Conservation (phyloP, 2,888 invertebrate genomes). For the Conchocele bisecta region DNA sequence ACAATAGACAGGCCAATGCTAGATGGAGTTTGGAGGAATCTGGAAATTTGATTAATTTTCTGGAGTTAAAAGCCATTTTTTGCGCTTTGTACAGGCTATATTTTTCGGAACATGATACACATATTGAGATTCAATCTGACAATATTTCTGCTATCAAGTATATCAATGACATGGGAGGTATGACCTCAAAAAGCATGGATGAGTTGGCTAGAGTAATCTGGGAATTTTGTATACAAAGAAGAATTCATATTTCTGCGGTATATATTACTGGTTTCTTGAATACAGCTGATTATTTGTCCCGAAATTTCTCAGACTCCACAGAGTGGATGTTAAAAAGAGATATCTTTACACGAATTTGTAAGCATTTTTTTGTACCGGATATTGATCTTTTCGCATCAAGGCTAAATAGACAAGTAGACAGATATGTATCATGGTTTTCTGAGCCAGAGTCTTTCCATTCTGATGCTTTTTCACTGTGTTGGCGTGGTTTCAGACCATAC, state of each 20-base stretch:
- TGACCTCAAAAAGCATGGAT: conserved; percentile 15
- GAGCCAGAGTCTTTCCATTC: no score
- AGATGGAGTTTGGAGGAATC: conserved; percentile 33
- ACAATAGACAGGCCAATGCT: conserved; percentile 2
- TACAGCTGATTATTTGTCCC: no score
- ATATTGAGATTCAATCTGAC: conserved; percentile 25
- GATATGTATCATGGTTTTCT: no score
- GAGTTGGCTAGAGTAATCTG: conserved; percentile 24
- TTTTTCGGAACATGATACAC: no score
- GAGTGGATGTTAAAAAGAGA: no score
- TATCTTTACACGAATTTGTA: no score
- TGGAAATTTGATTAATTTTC: conserved; percentile 15
- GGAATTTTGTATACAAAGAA: conserved; percentile 34
- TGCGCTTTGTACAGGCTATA: conserved; percentile 11
- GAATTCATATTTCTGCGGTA: conserved; percentile 22
- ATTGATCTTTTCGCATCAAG: no score
- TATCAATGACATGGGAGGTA: conserved; percentile 34
- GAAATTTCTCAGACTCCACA: no score
- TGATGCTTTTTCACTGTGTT: no score
- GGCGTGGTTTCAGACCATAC: no score
- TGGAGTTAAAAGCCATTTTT: conserved; percentile 39
- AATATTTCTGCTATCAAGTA: conserved; percentile 23
- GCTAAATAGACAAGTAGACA: no score
- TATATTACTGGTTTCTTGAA: conserved; percentile 27
- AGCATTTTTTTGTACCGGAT: no score